phyloP scores from a whole-genome alignment of 2,797 vertebrate species.

The Sebastes vulpes region DNA sequence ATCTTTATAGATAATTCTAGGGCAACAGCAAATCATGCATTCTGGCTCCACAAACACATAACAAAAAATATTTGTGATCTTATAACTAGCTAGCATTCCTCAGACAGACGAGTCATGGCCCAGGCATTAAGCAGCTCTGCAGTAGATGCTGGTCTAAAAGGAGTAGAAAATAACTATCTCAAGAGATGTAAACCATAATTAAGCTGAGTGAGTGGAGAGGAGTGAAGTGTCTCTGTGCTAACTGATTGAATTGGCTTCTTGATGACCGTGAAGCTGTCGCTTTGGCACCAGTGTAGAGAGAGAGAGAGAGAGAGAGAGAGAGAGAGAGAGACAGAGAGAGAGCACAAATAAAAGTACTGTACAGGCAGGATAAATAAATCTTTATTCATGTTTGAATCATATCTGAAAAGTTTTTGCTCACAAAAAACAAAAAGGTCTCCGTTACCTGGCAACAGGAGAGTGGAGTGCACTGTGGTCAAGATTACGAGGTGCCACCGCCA shows the following conservation, averaged over 20 bases:
- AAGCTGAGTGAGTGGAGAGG: conserved; percentile 28
- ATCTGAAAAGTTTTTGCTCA: background rate
- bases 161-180: background rate
- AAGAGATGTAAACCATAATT: conserved; percentile 4
- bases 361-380: background rate
- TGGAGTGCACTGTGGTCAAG: background rate
- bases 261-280: background rate
- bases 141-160: background rate
- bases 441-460: conserved; percentile 30
- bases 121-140: background rate
- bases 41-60: background rate
- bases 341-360: background rate
- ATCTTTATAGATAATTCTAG: background rate
- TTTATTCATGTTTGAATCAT: background rate
- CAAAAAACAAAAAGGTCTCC: background rate
- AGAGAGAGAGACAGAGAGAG: background rate
- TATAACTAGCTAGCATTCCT: too few species aligned
- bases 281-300: background rate
- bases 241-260: conserved; percentile 3
- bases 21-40: background rate
- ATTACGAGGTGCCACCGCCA: background rate
- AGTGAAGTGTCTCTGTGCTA: background rate
- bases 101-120: background rate
- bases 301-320: background rate
- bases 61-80: background rate